Base-by-base conservation (phyloP, 2,797 vertebrate species). In the Molossus alvarezi region DNA sequence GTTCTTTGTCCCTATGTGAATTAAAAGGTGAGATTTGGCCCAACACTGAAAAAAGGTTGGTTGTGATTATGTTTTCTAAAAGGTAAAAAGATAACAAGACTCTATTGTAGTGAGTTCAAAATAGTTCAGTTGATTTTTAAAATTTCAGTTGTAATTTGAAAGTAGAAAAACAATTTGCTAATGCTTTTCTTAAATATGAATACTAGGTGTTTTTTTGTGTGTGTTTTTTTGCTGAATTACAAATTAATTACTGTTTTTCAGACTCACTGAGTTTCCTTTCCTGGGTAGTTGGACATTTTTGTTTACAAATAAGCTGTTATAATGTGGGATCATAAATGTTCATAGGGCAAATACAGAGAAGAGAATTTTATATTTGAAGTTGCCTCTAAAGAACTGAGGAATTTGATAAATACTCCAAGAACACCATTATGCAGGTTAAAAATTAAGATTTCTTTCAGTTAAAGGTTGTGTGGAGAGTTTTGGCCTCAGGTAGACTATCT, bases 21-120 rank as follows among this genome's bases (percentile, higher is more conserved):
- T 65, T 60, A 37, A 62, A 88, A 93, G 51, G 41, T 73, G 6
- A 86, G 41, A 87, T 9, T 92, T 75, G 41, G 51, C 33, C 21
- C 62, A 33, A 72, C 77, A 33, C 11, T 51, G 80, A 53, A 79
- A 65, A 88, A 51, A 73, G 37, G 25, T 90, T 77, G 37, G 53
- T 83, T 90, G 29, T 72, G 45, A 84, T 88, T 89, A 55, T 21
- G 8, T 90, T 97, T 97, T 84, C 37, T 65, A 80, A 69, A 95
- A 90, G 33, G 25, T 91, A 65, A 51, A 90, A 85, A 41, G 71
- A 53, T 33, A 60, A 65, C 0, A 84, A 73, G 55, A 71, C 9
- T 27, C 18, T 80, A 53, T 37, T 37, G 60, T 45, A 55, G 21
- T 37, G 27, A 84, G n/a, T 88, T 94, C 25, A 45, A 25, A 75